Conservation (phyloP, 2,888 invertebrate species). For the Chrysolina americana region DNA sequence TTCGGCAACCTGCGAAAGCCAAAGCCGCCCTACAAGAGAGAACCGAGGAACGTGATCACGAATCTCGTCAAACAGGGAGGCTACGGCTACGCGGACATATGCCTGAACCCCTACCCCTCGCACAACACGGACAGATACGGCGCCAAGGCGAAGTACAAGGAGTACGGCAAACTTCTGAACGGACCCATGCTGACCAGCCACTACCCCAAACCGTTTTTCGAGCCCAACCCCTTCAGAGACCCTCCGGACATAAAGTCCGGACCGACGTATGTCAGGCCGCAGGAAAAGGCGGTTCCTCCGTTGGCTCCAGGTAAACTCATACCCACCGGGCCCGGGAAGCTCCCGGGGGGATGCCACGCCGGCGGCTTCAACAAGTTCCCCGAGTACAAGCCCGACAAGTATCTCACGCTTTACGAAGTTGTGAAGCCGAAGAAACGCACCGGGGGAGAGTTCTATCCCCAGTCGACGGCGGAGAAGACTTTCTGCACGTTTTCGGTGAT, state of each 20-base stretch:
- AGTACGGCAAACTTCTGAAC: slow-evolving; percentile 54
- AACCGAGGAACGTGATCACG: slow-evolving; percentile 58
- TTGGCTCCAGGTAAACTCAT: slow-evolving; percentile 58
- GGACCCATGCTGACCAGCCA: slow-evolving; percentile 60
- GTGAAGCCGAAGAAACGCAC: slow-evolving; percentile 47
- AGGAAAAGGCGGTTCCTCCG: slow-evolving; percentile 44
- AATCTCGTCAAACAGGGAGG: slow-evolving; percentile 70
- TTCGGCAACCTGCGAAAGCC: slow-evolving; percentile 56
- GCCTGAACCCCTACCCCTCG: slow-evolving; percentile 70
- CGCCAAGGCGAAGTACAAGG: slow-evolving; percentile 53
- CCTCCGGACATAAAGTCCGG: slow-evolving; percentile 58
- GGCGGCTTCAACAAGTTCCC: slow-evolving; percentile 61
- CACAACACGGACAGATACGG: slow-evolving; percentile 56
- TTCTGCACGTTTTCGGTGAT: slow-evolving; percentile 56
- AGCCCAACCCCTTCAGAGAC: slow-evolving; percentile 66
- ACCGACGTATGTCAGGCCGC: slow-evolving; percentile 60
- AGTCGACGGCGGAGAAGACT: slow-evolving; percentile 55
- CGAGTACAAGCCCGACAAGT: slow-evolving; percentile 55
- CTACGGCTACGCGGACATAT: slow-evolving; percentile 71
- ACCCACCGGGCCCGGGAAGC: slow-evolving; percentile 65
- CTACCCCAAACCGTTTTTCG: slow-evolving; percentile 65
- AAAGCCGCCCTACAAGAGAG: slow-evolving; percentile 47
- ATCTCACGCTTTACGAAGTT: slow-evolving; percentile 47
- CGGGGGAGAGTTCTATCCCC: slow-evolving; percentile 53
- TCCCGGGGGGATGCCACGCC: slow-evolving; percentile 60